Evolutionary conservation across 2,888 invertebrate species (phyloP), one percentile per base, ranked within the genome.

Genomic region (Megalurothrips usitatus): DNA sequence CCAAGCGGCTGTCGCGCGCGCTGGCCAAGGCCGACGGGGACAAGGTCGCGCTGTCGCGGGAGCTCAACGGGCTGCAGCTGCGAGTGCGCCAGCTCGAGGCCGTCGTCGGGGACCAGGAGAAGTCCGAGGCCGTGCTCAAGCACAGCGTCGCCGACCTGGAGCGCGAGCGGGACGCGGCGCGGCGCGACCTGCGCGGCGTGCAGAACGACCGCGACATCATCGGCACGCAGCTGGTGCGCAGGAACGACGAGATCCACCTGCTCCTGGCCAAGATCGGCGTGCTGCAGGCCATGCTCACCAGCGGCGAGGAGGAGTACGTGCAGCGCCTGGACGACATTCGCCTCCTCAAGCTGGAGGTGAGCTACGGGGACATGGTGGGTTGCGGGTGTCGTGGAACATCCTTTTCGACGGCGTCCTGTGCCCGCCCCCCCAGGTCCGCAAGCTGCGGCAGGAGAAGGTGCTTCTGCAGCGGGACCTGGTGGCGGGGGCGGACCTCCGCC

Each of bases 291-390:
- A 94, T 94, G 0, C 86, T 96, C 80, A 92, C 92, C 84, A 91
- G 93, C 86, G 96, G 94, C 6, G 92, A 94, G 85, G 88, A 89
- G 0, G 92, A 94, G 83, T 95, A 94, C 86, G 92, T 92, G 81
- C 92, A 94, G 85, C 89, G 94, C 9, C 87, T 96, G 47, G 94
- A 94, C 83, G 97, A 97, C 84, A 94, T 96, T 81, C 90, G 94
- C 0, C 89, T 96, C 8, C 89, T 97, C 26, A 94, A 96, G 84
- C 88, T 95, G 78, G 96, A 97, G 88, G 91, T 94, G 12, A 91
- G 91, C 81, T 43, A 43, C n/a, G n/a, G n/a, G n/a, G n/a, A n/a
- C 3, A 43, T 43, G 34, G 34, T 43, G 6, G 34, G n/a, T n/a
- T n/a, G n/a, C n/a, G 34, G 34, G 34, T 17, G 14, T 10, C 2